phyloP scores from a whole-genome alignment of 2,113 vertebrate genomes.

The Aptenodytes patagonicus region DNA sequence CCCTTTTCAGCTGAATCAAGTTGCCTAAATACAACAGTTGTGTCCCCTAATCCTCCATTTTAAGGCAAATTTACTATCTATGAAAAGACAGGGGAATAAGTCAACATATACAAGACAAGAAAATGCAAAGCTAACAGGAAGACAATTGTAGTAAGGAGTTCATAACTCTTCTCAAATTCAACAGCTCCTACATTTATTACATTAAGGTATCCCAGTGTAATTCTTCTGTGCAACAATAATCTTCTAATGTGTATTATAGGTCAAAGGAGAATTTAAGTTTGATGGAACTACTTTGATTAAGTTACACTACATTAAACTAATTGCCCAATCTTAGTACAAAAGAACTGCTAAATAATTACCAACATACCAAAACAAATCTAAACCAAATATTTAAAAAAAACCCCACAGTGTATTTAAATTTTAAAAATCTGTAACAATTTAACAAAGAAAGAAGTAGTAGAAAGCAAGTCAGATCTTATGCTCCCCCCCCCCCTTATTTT shows the following conservation, averaged over 20 bases:
- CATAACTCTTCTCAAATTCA: not conserved
- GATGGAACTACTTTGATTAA: not conserved
- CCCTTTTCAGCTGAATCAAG: not conserved
- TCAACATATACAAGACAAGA: not conserved
- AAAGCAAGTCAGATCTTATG: not conserved
- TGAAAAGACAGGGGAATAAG: not conserved
- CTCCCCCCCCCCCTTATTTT: not conserved
- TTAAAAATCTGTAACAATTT: not conserved
- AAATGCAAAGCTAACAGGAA: not conserved
- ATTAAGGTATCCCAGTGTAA: not conserved
- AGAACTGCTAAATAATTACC: not conserved
- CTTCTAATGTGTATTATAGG: not conserved
- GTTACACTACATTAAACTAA: not conserved
- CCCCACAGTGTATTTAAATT: no score
- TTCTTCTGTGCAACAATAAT: not conserved
- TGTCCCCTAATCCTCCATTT: not conserved
- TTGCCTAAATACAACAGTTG: not conserved
- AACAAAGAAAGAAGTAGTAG: not conserved
- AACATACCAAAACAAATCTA: not conserved
- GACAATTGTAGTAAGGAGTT: not conserved
- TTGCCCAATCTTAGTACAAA: not conserved
- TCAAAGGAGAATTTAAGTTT: not conserved
- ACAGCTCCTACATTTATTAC: not conserved
- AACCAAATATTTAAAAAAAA: not conserved
- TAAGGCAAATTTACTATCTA: not conserved